A percentile compares a stretch with the other conserved stretches of the same genome.
phyloP scores from a whole-genome alignment of 2,888 invertebrate genomes.

The Acrobasis consociella region DNA sequence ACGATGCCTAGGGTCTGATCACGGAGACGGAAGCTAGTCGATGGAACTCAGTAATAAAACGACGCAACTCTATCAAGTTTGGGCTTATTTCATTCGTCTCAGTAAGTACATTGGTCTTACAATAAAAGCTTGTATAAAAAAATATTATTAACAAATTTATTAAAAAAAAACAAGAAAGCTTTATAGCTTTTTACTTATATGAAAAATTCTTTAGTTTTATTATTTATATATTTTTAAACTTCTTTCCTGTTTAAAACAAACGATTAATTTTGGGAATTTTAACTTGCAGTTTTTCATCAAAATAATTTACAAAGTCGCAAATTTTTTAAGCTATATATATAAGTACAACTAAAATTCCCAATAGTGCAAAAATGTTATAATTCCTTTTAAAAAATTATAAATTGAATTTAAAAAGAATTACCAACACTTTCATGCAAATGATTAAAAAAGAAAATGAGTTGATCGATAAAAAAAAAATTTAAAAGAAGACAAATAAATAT shows the following conservation, averaged over 20 bases:
- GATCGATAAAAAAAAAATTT: background rate
- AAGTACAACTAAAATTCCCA: background rate
- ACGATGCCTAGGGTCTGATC: too few relatives aligned
- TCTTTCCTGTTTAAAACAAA: background rate
- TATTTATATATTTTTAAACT: background rate
- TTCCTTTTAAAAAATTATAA: background rate
- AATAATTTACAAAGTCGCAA: background rate
- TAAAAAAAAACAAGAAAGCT: too few relatives aligned
- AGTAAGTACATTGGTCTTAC: too few relatives aligned
- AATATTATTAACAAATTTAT: too few relatives aligned
- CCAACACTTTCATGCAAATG: constrained; percentile 7
- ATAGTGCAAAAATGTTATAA: background rate
- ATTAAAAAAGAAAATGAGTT: background rate
- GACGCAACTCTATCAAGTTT: too few relatives aligned
- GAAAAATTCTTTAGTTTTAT: too few relatives aligned
- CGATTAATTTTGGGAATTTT: background rate
- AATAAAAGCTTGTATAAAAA: too few relatives aligned
- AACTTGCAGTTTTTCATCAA: background rate
- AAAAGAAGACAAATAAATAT: background rate
- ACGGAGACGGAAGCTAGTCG: too few relatives aligned
- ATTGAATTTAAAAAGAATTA: background rate
- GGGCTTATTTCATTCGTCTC: too few relatives aligned
- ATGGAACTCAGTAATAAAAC: too few relatives aligned
- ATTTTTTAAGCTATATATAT: too few relatives aligned
- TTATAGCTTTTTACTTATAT: too few relatives aligned